Percentiles rank a stretch among this genome's conserved stretches.
These are phyloP conservation scores for Seira sanloemensis DNA, from an alignment of 2,888 invertebrate genomes.

Conservation along the genomic window DNA sequence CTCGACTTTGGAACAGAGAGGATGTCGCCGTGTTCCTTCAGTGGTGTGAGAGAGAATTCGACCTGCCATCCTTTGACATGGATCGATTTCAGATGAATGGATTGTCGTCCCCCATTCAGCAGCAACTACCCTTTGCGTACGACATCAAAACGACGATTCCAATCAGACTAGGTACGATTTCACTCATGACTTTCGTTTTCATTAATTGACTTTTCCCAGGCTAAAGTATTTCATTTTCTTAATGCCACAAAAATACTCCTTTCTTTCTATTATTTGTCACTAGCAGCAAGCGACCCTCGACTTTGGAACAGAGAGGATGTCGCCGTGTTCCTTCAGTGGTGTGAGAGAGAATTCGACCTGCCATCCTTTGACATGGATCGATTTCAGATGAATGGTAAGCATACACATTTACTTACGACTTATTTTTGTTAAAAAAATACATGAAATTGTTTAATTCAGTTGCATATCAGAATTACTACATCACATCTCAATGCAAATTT, in stretches of 20 bases:
- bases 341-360: slow-evolving; percentile 93
- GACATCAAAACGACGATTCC: slow-evolving; percentile 93
- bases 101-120: slow-evolving; percentile 77
- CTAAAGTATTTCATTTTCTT: neutral
- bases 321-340: slow-evolving; percentile 90
- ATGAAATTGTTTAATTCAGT: no score
- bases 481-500: no score
- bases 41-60: slow-evolving; percentile 95
- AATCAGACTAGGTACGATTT: slow-evolving; percentile 80
- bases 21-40: slow-evolving; percentile 91
- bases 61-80: slow-evolving; percentile 92
- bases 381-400: slow-evolving; percentile 95
- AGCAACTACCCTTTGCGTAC: slow-evolving; percentile 81
- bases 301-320: slow-evolving; percentile 95
- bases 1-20: slow-evolving; percentile 92
- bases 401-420: no score
- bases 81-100: slow-evolving; percentile 98
- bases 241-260: neutral
- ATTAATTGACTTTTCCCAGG: neutral
- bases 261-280: slow-evolving; percentile 63
- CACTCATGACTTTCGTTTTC: neutral
- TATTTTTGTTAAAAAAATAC: no score
- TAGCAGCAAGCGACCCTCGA: slow-evolving; percentile 87
- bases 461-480: no score
- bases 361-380: slow-evolving; percentile 94